Evolutionary conservation across 2,888 invertebrate genomes (phyloP).

Genomic region (Aspidiotus destructor): DNA sequence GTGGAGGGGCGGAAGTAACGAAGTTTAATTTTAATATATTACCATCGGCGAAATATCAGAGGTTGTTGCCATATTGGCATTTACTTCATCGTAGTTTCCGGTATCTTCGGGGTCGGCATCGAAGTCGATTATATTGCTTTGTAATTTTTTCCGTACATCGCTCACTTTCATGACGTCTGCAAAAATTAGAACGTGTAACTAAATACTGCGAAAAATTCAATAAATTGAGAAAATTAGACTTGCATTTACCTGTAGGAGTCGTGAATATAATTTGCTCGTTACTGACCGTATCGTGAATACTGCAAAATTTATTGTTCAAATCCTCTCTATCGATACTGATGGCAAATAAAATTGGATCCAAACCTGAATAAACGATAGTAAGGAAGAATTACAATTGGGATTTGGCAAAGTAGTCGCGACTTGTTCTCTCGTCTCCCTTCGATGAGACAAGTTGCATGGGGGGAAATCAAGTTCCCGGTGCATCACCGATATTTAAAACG

Average conservation of each 20-base stretch:
- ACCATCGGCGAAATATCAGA: conserved; percentile 15
- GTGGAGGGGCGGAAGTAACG: too few relatives aligned
- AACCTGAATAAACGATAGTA: conserved; percentile 46
- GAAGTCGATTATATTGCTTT: conserved; percentile 42
- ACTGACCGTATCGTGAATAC: not conserved
- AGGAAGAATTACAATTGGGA: too few relatives aligned
- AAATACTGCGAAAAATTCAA: not conserved
- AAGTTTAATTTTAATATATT: not conserved
- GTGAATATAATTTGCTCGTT: conserved; percentile 21
- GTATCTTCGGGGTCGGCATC: conserved; percentile 31
- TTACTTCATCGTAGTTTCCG: conserved; percentile 40
- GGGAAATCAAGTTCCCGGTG: too few relatives aligned
- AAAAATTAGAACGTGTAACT: not conserved
- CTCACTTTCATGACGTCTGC: conserved; percentile 25
- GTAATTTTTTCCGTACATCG: conserved; percentile 42
- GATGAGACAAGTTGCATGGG: too few relatives aligned
- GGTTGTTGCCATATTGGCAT: conserved; percentile 44
- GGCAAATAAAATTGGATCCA: conserved; percentile 84
- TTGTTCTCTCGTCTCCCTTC: too few relatives aligned
- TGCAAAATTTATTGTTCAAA: conserved; percentile 45
- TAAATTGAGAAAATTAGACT: not conserved
- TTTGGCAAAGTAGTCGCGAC: too few relatives aligned
- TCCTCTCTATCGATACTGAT: conserved; percentile 80
- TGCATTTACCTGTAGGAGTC: conserved; percentile 20
- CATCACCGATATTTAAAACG: too few relatives aligned